These are phyloP conservation scores for Trochalopteron elliotii DNA, from an alignment of 2,113 vertebrate genomes.

Conservation along the genomic window DNA sequence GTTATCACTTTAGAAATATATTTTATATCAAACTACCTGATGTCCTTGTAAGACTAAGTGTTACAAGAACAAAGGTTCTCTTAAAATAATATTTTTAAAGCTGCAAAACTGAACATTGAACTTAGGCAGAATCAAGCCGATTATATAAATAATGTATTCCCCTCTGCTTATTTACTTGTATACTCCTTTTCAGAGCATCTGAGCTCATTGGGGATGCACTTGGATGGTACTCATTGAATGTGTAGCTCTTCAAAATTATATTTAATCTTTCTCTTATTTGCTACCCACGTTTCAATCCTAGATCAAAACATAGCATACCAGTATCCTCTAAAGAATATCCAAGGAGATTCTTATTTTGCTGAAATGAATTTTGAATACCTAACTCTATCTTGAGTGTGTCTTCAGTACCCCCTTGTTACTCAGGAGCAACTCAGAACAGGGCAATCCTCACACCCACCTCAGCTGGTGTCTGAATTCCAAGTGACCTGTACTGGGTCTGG, in stretches of 20 bases:
- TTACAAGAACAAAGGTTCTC: neutral
- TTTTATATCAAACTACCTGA: neutral
- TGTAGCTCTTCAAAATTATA: neutral
- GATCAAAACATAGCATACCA: neutral
- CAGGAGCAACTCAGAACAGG: neutral
- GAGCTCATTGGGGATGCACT: neutral
- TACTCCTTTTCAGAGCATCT: neutral
- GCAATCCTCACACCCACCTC: neutral
- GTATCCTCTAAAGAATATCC: neutral
- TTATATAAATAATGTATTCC: neutral
- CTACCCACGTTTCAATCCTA: neutral
- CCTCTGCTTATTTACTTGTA: neutral
- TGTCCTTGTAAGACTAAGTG: neutral
- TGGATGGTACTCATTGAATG: neutral
- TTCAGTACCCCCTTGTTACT: neutral
- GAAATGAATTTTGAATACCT: neutral
- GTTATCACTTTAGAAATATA: neutral
- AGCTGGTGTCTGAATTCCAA: neutral
- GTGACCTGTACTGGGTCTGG: neutral
- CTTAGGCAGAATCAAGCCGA: neutral
- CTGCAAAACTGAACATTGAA: neutral
- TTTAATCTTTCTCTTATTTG: neutral
- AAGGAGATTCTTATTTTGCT: neutral
- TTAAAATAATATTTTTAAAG: neutral
- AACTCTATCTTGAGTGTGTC: neutral